Conservation (phyloP, 2,797 vertebrate species). For the Acridotheres tristis region DNA sequence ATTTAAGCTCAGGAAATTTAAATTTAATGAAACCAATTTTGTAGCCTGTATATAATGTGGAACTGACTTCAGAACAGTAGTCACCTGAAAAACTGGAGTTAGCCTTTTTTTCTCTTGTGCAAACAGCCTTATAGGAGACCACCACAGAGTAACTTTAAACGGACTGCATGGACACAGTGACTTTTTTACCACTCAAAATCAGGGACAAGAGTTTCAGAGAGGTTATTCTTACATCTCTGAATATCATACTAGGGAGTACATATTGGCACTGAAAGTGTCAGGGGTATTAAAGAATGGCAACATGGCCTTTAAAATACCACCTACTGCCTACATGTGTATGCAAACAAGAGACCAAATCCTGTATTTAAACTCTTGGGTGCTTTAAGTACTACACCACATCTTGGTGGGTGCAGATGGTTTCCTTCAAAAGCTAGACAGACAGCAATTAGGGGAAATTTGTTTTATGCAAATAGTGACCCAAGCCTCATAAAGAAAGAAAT, state of each 20-base stretch:
- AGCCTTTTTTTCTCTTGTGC: not conserved
- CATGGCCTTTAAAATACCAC: not conserved
- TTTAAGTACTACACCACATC: not conserved
- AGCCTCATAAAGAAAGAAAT: not conserved
- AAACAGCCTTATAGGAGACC: not conserved
- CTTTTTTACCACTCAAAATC: not conserved
- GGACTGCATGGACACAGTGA: not conserved
- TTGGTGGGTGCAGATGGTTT: not conserved
- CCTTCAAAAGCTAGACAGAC: not conserved
- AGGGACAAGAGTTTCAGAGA: not conserved
- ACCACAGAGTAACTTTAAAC: not conserved
- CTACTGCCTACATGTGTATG: accelerated
- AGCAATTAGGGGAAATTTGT: not conserved
- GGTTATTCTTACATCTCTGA: not conserved
- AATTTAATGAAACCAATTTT: not conserved
- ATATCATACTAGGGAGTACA: not conserved
- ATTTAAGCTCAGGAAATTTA: not conserved
- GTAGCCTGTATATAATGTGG: not conserved
- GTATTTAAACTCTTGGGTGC: not conserved
- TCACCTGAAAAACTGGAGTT: not conserved
- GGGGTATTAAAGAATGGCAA: not conserved
- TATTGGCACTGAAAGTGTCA: not conserved
- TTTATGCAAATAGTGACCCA: not conserved
- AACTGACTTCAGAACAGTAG: not conserved
- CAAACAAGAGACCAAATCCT: not conserved